Evolutionary conservation across 2,888 invertebrate genomes (phyloP).

Genomic region (Diogma glabrata): DNA sequence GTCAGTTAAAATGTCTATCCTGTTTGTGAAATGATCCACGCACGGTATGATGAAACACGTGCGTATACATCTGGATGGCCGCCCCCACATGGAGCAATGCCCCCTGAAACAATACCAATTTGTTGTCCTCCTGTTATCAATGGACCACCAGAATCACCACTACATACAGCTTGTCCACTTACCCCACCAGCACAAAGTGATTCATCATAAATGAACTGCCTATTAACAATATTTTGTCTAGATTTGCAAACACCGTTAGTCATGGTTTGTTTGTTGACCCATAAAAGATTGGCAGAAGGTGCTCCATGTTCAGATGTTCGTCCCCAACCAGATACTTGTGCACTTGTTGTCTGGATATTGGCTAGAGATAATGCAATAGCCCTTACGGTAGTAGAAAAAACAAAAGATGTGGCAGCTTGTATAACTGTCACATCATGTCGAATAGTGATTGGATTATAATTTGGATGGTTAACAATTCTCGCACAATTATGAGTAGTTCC

Average conservation of each 20-base stretch:
- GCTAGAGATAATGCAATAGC: slow-evolving; percentile 1
- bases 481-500: neutral
- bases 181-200: slow-evolving; percentile 26
- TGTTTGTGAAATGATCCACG: slow-evolving; percentile 25
- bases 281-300: slow-evolving; percentile 6
- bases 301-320: slow-evolving; percentile 13
- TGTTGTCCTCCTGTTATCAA: slow-evolving; percentile 30
- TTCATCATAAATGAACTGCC: slow-evolving; percentile 28
- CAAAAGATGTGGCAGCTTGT: neutral
- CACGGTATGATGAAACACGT: slow-evolving; percentile 28
- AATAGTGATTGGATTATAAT: slow-evolving; percentile 6
- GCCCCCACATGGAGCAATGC: slow-evolving; percentile 32
- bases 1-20: neutral
- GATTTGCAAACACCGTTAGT: slow-evolving; percentile 12
- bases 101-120: slow-evolving; percentile 34
- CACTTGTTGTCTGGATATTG: neutral
- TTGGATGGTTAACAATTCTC: slow-evolving; percentile 14
- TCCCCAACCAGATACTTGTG: slow-evolving; percentile 14
- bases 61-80: slow-evolving; percentile 34
- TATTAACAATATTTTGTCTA: slow-evolving; percentile 26
- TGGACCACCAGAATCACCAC: slow-evolving; percentile 32
- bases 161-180: slow-evolving; percentile 25
- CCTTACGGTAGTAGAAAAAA: slow-evolving; percentile 1
- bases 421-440: slow-evolving; percentile 13
- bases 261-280: neutral